Evolutionary conservation across 2,797 vertebrate species (phyloP).

Genomic region (Molossus alvarezi): DNA sequence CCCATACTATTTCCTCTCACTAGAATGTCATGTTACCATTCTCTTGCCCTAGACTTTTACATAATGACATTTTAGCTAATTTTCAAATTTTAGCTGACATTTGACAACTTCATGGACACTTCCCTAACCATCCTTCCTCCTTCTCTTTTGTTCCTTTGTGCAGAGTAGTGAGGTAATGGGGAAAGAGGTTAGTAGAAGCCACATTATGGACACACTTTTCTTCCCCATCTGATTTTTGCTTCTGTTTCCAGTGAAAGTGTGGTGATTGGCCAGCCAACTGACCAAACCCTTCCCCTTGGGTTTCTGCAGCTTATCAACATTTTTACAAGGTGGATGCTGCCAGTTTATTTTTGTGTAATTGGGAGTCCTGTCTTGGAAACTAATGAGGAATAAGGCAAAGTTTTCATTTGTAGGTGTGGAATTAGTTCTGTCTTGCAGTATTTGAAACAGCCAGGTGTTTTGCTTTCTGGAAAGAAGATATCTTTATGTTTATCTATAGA

Average conservation of each 20-base stretch:
- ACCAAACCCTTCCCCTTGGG: not conserved
- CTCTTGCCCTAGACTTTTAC: slow-evolving; percentile 54
- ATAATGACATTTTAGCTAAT: slow-evolving; percentile 58
- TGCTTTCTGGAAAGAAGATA: not conserved
- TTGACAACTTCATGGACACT: not conserved
- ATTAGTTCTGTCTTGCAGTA: slow-evolving; percentile 2
- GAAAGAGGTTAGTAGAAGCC: slow-evolving; percentile 51
- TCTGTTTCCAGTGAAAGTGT: slow-evolving; percentile 27
- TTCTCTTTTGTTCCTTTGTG: slow-evolving; percentile 31
- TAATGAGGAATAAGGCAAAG: not conserved
- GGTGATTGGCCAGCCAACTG: slow-evolving; percentile 2
- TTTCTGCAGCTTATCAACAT: not conserved
- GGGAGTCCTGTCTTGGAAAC: slow-evolving; percentile 18
- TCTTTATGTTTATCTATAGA: not conserved
- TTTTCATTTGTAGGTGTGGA: slow-evolving; percentile 44
- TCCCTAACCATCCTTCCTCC: slow-evolving; percentile 31
- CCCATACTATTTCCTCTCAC: slow-evolving; percentile 2
- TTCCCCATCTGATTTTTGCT: slow-evolving; percentile 68
- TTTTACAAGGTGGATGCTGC: slow-evolving; percentile 35
- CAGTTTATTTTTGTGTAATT: slow-evolving; percentile 27
- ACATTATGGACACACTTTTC: slow-evolving; percentile 11
- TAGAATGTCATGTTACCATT: slow-evolving; percentile 30
- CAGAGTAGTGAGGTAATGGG: slow-evolving; percentile 59
- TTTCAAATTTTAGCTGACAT: slow-evolving; percentile 58
- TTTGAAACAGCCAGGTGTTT: slow-evolving; percentile 16